A percentile compares a stretch with the other conserved stretches of the same genome.
These are phyloP conservation scores for Thalpophila matura DNA, from an alignment of 2,888 invertebrate species.

Conservation along the genomic window DNA sequence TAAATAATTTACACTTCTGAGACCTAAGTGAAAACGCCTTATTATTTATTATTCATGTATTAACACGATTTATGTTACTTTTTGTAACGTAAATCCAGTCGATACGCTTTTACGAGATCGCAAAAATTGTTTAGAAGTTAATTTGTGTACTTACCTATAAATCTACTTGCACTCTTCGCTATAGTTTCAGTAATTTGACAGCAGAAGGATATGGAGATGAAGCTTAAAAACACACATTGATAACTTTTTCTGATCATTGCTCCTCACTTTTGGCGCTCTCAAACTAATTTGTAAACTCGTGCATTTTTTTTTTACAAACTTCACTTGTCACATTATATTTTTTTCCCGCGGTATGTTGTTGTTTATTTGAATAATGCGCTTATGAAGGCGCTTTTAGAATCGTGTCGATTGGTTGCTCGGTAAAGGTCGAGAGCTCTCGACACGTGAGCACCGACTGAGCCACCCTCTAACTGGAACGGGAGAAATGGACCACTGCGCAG, in stretches of 20 bases:
- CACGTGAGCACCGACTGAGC: slow-evolving; percentile 81
- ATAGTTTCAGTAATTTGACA: slow-evolving; percentile 88
- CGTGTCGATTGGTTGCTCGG: slow-evolving; percentile 71
- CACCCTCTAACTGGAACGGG: slow-evolving; percentile 67
- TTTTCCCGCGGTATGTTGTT: slow-evolving; percentile 27
- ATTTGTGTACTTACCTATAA: slow-evolving; percentile 80
- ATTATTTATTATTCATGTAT: slow-evolving; percentile 59
- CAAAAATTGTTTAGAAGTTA: slow-evolving; percentile 29
- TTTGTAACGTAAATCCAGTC: slow-evolving; percentile 42
- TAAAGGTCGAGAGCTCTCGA: slow-evolving; percentile 83
- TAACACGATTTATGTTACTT: slow-evolving; percentile 53
- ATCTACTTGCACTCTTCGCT: slow-evolving; percentile 87
- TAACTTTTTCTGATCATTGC: slow-evolving; percentile 87
- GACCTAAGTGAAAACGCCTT: slow-evolving; percentile 57
- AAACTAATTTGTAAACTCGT: slow-evolving; percentile 61
- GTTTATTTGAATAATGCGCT: slow-evolving; percentile 44
- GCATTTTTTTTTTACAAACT: slow-evolving; percentile 61
- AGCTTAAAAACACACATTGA: slow-evolving; percentile 87
- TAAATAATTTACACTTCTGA: slow-evolving; percentile 60
- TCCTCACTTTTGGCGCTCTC: slow-evolving; percentile 64
- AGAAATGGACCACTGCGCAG: slow-evolving; percentile 84
- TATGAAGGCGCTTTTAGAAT: slow-evolving; percentile 62
- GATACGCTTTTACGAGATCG: slow-evolving; percentile 30
- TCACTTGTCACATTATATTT: slow-evolving; percentile 60
- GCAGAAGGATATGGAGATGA: slow-evolving; percentile 87